Percentiles rank a stretch among this genome's conserved stretches.
Conservation (phyloP, 1,140 invertebrate species). For the Pinna nobilis region DNA sequence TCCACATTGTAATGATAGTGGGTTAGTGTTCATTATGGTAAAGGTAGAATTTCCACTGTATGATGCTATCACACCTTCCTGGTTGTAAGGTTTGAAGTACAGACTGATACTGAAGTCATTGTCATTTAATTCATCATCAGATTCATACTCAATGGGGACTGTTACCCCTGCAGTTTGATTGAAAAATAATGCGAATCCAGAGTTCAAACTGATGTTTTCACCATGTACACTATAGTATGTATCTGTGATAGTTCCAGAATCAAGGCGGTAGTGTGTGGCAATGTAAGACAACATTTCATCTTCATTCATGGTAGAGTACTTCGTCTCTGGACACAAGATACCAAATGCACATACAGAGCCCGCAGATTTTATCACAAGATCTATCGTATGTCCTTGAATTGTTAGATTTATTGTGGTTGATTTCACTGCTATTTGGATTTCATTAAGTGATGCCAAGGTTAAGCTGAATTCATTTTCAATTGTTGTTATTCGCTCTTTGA, state of each 20-base stretch:
- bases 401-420: not conserved
- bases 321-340: constrained; percentile 35
- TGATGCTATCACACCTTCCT: constrained; percentile 47
- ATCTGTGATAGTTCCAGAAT: constrained; percentile 22
- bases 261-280: constrained; percentile 12
- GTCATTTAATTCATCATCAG: not conserved
- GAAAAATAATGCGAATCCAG: constrained; percentile 48
- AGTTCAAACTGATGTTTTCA: not conserved
- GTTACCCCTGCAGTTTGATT: constrained; percentile 47
- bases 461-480: not conserved
- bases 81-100: constrained; percentile 46
- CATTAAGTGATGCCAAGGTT: constrained; percentile 4
- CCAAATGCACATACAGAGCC: constrained; percentile 32
- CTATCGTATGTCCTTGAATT: constrained; percentile 11
- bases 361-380: constrained; percentile 12
- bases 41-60: constrained; percentile 51
- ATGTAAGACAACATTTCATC: constrained; percentile 12
- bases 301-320: constrained; percentile 12
- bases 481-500: not conserved
- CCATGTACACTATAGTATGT: constrained; percentile 14
- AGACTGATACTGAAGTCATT: constrained; percentile 44
- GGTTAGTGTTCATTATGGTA: constrained; percentile 37
- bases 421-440: constrained; percentile 14
- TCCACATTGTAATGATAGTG: constrained; percentile 45
- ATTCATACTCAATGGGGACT: constrained; percentile 23